Evolutionary conservation across 2,888 invertebrate genomes (phyloP), one percentile per base, ranked within the genome.

Genomic region (Atrina japonica): DNA sequence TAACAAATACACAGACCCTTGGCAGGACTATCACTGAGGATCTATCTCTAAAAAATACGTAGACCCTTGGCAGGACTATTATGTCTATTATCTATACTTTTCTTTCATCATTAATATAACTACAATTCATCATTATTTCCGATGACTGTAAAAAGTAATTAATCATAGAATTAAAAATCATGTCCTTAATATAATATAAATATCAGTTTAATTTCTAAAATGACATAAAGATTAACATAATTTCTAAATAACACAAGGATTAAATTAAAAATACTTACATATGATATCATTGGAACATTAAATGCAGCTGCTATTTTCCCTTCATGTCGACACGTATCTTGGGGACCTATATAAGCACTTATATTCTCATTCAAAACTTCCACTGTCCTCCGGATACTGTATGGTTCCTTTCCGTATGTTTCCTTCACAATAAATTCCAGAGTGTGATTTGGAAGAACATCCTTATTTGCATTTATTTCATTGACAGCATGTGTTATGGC

Each of bases 231-330:
- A 43, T n/a, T 43, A 18, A 43, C 16, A 43, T 6, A 18, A 43
- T 43, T n/a, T n/a, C n/a, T n/a, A n/a, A n/a, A n/a, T n/a, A n/a
- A n/a, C n/a, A n/a, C n/a, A n/a, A 43, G 5, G 45, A n/a, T n/a
- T 43, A 43, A 43, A n/a, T n/a, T n/a, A 35, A 21, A 23, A 29
- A 1, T 83, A 94, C 96, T 95, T 92, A 97, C 97, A 89, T 97
- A 97, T 80, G 97, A 97, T 88, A 97, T 95, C 97, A 98, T 97
- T 5, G 97, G 97, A 58, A 97, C 92, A 91, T 97, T 97, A 91
- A 97, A 97, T 49, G 97, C 95, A 0, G 97, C 95, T 0, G 97
- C 97, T 94, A 98, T 95, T 80, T 95, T 94, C 0, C 96, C 97
- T 91, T 98, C 97, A 90, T 97, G 96, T 23, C 96, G 94, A 90